Evolutionary conservation across 2,113 vertebrate species (phyloP).

Genomic region (Saimiri boliviensis): DNA sequence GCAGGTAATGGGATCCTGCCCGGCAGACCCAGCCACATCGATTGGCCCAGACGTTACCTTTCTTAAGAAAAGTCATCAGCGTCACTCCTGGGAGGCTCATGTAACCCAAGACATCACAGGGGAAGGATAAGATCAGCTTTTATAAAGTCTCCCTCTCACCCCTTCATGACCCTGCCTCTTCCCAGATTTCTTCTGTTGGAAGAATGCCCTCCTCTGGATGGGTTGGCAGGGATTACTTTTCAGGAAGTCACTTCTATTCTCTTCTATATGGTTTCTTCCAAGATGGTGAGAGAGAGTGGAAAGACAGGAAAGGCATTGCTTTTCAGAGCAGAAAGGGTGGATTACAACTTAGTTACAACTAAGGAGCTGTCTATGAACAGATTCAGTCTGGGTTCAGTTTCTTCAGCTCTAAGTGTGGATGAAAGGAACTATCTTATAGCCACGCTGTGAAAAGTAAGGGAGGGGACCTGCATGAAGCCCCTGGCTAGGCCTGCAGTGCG

Average conservation of each 20-base stretch:
- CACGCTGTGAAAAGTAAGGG: neutral
- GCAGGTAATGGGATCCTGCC: conserved; percentile 77
- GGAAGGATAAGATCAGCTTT: conserved; percentile 73
- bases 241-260: neutral
- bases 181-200: conserved; percentile 55
- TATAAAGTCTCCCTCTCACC: conserved; percentile 58
- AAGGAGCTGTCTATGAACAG: neutral
- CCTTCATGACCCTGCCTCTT: neutral
- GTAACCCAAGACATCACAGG: conserved; percentile 81
- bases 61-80: conserved; percentile 83
- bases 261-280: neutral
- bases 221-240: neutral
- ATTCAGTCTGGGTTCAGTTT: neutral
- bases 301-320: neutral
- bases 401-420: fast-evolving
- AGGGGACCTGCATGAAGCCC: fast-evolving
- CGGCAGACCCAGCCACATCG: conserved; percentile 73
- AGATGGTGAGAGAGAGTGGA: neutral
- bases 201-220: conserved; percentile 44
- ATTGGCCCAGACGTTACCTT: conserved; percentile 82
- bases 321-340: too few species aligned
- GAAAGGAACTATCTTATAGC: neutral
- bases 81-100: conserved; percentile 79
- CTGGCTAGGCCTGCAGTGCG: neutral
- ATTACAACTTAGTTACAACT: neutral